Conservation (phyloP, 2,113 vertebrate species). For the human (Homo sapiens) region DNA sequence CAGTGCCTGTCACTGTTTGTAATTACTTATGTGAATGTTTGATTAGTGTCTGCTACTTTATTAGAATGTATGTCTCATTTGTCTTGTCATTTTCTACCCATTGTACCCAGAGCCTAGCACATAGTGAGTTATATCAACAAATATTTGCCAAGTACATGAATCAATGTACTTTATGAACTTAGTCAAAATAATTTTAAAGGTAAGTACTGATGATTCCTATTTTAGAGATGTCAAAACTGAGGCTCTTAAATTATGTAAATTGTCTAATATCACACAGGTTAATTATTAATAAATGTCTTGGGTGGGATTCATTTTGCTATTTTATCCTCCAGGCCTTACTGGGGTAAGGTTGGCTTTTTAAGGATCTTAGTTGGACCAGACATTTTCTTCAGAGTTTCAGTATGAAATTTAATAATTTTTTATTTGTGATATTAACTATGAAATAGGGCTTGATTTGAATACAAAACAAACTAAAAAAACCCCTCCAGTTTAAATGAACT, state of each 20-base stretch:
- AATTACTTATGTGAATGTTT: neutral
- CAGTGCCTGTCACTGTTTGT: neutral
- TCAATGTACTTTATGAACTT: neutral
- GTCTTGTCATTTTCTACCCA: neutral
- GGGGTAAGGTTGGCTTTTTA: neutral
- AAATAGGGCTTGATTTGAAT: neutral
- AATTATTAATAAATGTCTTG: neutral
- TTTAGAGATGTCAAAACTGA: neutral
- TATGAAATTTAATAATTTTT: neutral
- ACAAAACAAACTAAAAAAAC: neutral
- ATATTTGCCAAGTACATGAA: neutral
- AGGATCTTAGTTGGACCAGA: neutral
- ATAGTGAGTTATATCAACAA: neutral
- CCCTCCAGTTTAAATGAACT: neutral
- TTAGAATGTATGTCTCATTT: neutral
- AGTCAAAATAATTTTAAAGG: neutral
- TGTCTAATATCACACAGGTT: neutral
- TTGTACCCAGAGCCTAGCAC: neutral
- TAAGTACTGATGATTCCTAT: neutral
- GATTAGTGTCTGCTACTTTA: neutral
- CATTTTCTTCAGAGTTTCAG: neutral
- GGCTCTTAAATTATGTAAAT: neutral
- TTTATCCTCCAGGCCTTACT: neutral
- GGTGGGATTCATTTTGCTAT: neutral
- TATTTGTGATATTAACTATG: neutral